Conservation (phyloP, 2,888 invertebrate genomes). For the Lobophora halterata region DNA sequence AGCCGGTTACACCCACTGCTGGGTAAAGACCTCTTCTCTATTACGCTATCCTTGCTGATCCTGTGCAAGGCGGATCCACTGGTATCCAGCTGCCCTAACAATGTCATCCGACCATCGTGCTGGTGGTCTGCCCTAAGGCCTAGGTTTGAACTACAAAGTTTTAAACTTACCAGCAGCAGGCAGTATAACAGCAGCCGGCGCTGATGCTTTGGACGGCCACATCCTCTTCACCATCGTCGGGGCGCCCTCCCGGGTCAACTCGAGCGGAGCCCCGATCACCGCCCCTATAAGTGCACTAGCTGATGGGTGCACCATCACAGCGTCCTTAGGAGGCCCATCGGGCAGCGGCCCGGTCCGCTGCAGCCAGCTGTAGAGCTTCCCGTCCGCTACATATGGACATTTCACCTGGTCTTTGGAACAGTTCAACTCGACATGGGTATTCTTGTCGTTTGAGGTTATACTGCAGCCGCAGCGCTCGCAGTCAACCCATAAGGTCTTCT, state of each 20-base stretch:
- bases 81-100: no score
- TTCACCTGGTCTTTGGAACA: conserved; percentile 74
- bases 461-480: conserved; percentile 82
- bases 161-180: conserved; percentile 63
- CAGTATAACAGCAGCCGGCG: conserved; percentile 67
- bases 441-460: conserved; percentile 80
- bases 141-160: conserved; percentile 1
- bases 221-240: conserved; percentile 62
- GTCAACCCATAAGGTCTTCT: conserved; percentile 81
- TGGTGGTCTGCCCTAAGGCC: no score
- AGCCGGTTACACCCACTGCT: no score
- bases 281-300: conserved; percentile 62
- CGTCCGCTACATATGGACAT: conserved; percentile 64
- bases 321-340: conserved; percentile 62
- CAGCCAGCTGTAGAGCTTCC: conserved; percentile 59
- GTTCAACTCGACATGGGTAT: conserved; percentile 72
- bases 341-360: conserved; percentile 56
- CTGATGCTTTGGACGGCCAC: conserved; percentile 72
- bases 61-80: no score
- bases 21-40: no score
- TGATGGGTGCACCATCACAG: conserved; percentile 66
- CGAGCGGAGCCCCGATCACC: conserved; percentile 63
- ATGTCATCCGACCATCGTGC: no score
- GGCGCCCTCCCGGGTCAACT: conserved; percentile 59
- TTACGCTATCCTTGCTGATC: no score